Conservation (phyloP, 2,888 invertebrate genomes). For the Tenthredo livida region DNA sequence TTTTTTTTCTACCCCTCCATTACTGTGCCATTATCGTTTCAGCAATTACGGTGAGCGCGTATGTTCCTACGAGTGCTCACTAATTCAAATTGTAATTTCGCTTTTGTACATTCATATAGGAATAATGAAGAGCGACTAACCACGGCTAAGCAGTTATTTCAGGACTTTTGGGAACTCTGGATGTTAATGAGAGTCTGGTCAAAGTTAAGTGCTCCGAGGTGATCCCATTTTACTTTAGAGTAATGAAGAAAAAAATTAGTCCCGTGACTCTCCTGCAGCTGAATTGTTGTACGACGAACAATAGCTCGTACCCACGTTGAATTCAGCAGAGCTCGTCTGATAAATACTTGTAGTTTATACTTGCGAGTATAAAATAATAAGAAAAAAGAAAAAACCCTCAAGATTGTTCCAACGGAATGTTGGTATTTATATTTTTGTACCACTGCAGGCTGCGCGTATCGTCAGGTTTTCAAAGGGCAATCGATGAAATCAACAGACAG, state of each 20-base stretch:
- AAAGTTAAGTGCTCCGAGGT: conserved; percentile 20
- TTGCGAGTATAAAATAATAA: neutral
- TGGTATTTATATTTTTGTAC: conserved; percentile 15
- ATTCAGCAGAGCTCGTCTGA: conserved; percentile 16
- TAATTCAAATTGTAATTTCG: conserved; percentile 67
- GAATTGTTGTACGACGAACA: neutral
- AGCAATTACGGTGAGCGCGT: conserved; percentile 37
- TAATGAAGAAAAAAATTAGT: conserved; percentile 14
- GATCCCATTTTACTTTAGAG: conserved; percentile 12
- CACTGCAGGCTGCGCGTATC: neutral
- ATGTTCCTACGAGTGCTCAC: conserved; percentile 57
- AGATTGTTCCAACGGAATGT: neutral
- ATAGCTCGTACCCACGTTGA: neutral
- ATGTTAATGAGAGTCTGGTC: conserved; percentile 34
- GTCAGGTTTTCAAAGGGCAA: conserved; percentile 21
- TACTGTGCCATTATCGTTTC: conserved; percentile 41
- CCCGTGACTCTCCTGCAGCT: neutral
- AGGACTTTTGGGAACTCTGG: conserved; percentile 31
- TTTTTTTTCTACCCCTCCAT: conserved; percentile 10
- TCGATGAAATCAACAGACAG: conserved; percentile 45
- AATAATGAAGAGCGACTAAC: conserved; percentile 56
- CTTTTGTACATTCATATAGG: conserved; percentile 61
- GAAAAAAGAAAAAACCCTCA: neutral
- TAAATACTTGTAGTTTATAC: conserved; percentile 2
- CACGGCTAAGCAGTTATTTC: conserved; percentile 36